Conservation (phyloP, 2,113 vertebrate species). For the Ciconia stormi region DNA sequence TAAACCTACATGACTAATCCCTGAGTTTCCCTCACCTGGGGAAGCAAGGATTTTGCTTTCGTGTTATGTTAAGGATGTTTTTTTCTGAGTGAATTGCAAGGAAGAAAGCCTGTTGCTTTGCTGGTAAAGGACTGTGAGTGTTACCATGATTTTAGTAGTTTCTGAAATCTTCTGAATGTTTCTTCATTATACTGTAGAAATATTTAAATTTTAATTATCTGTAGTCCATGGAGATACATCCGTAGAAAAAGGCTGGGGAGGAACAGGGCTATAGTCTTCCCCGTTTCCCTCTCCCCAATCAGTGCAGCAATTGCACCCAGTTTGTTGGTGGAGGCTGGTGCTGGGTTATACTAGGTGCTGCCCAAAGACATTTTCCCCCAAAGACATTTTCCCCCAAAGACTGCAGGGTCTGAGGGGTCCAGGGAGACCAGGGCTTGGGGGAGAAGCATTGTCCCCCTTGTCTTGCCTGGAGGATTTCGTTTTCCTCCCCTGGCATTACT, state of each 20-base stretch:
- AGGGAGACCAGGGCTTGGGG: not conserved
- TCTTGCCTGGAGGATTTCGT: not conserved
- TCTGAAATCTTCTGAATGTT: not conserved
- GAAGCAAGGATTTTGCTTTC: not conserved
- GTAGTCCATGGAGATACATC: not conserved
- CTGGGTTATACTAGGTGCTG: not conserved
- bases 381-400: not conserved
- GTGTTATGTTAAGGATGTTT: not conserved
- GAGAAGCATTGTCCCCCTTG: not conserved
- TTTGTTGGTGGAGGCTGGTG: not conserved
- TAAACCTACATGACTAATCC: not conserved
- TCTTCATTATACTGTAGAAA: not conserved
- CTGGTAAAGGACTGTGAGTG: not conserved
- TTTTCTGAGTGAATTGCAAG: not conserved
- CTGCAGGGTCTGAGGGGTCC: not conserved
- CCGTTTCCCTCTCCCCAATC: accelerated
- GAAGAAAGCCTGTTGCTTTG: not conserved
- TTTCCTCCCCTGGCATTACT: not conserved
- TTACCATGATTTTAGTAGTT: not conserved
- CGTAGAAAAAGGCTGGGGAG: not conserved
- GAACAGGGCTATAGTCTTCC: not conserved
- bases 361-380: not conserved
- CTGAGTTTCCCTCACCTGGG: not conserved
- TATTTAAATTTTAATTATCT: not conserved
- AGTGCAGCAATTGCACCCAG: not conserved